Evolutionary conservation across 1,140 invertebrate genomes (phyloP), one percentile per base, ranked within the genome.

Genomic region (Ooceraea biroi): DNA sequence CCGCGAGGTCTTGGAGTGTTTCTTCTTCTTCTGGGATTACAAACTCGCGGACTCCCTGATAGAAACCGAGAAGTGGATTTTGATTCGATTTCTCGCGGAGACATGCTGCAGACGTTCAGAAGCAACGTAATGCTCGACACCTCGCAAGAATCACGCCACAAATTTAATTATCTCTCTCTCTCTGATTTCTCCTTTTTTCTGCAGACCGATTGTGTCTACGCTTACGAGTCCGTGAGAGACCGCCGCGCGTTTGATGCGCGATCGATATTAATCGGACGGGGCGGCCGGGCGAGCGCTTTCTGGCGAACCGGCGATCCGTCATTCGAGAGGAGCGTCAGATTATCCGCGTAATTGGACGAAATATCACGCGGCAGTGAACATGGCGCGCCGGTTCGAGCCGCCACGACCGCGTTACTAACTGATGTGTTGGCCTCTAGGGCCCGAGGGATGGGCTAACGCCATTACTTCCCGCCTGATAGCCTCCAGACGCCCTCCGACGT

Each of bases 391-490:
- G 68, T 41, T 85, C 65, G 73, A 88, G 72, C 44, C 72, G 66
- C 36, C 77, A 65, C 71, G 74, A 84, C 80, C 25, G 61, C 83
- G 80, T 85, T 89, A 84, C 88, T 90, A 87, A 88, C 90, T 87
- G 91, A 91, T 91, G 87, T 90, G 88, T 88, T 91, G 86, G 80
- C 87, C 87, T 87, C 87, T 82, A 78, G 89, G 84, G 84, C 83
- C 69, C 57, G 61, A 74, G 66, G 80, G 74, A 68, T 19, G 57
- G 71, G 83, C 86, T 89, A 87, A 88, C 82, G 55, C 83, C 89
- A 91, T 92, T 90, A 85, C 82, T 85, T 76, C 58, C 30, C 57
- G 58, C 68, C 73, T 88, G 90, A 89, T 91, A 89, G 90, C 86
- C 86, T 90, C 82, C 71, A 89, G 85, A 90, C 89, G 84, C 84